Evolutionary conservation across 37 sponge, comb jelly and placozoan genomes (phyloP), one percentile per base, ranked within the genome.

Genomic region (Halichondria panicea): DNA sequence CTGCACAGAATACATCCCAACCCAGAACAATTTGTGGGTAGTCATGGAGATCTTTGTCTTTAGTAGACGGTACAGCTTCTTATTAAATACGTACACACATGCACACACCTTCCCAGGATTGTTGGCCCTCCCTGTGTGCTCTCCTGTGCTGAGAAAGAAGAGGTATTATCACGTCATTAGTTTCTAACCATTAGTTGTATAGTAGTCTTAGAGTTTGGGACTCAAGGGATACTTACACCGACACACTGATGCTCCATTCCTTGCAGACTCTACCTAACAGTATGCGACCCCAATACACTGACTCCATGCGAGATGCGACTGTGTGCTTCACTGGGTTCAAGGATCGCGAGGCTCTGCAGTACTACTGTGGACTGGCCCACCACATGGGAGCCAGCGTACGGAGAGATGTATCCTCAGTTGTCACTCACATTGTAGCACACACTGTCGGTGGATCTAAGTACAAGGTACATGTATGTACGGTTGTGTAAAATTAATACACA

Each of bases 371-470:
- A 55, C 36, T 77, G 41, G 89, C 93, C 1, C 96, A 95, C 66
- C 68, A 78, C 58, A 85, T 95, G 91, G 96, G 96, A 6, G 96
- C 89, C 43, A 89, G 84, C 56, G 77, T 95, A 31, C 85, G 89
- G 38, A 93, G 82, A 55, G 95, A 95, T 44, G 72, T 95, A 24
- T 66, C 81, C 31, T 57, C 54, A 38, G 73, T 62, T 55, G 93
- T 95, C 44, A 95, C 96, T 25, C 96, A 95, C 56, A 65, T 95
- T 24, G 91, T 95, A 33, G 93, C 96, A 31, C 75, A 95, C 68
- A 55, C 86, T 19, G 96, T 95, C 42, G 60, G 32, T 46, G 96
- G 96, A 1, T 76, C 90, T 56, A 95, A 95, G 70, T 95, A 95
- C 82, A 75, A 84, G 73, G 87, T 87, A 82, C 15, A 77, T n/a